Conservation (phyloP, 2,113 vertebrate genomes). For the Stegastes partitus region DNA sequence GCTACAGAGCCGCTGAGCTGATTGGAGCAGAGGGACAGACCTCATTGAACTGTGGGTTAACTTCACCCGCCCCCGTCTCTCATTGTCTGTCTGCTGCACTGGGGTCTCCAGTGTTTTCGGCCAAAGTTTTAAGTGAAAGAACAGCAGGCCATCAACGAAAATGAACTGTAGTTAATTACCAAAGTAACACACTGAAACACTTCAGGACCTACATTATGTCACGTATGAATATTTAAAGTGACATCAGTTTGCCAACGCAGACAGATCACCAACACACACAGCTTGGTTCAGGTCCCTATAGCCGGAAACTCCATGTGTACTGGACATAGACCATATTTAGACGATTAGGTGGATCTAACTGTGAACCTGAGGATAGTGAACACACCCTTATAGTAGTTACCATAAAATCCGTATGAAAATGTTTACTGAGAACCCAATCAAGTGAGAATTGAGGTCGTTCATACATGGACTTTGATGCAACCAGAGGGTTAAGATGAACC, state of each 20-base stretch:
- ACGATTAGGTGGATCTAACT: too few relatives aligned
- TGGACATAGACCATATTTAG: too few relatives aligned
- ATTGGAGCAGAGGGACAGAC: conserved; percentile 22
- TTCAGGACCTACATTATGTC: neutral
- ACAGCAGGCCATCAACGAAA: conserved; percentile 1
- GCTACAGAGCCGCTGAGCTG: conserved; percentile 10
- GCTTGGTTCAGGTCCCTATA: neutral
- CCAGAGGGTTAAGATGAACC: too few relatives aligned
- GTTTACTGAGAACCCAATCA: too few relatives aligned
- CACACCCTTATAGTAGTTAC: too few relatives aligned
- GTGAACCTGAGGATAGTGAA: too few relatives aligned
- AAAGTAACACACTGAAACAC: neutral
- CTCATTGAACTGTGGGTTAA: neutral
- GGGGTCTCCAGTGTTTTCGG: neutral
- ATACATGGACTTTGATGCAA: too few relatives aligned
- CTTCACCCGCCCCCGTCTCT: neutral
- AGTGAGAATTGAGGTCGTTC: too few relatives aligned
- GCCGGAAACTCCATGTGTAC: neutral
- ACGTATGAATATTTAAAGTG: conserved; percentile 20
- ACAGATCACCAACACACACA: neutral
- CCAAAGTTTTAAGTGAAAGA: neutral
- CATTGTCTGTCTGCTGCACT: conserved; percentile 10
- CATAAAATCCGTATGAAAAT: too few relatives aligned
- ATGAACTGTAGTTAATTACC: conserved; percentile 1
- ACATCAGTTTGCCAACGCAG: neutral